Evolutionary conservation across 2,113 vertebrate species (phyloP).

Genomic region (Ancistrus triradiatus): DNA sequence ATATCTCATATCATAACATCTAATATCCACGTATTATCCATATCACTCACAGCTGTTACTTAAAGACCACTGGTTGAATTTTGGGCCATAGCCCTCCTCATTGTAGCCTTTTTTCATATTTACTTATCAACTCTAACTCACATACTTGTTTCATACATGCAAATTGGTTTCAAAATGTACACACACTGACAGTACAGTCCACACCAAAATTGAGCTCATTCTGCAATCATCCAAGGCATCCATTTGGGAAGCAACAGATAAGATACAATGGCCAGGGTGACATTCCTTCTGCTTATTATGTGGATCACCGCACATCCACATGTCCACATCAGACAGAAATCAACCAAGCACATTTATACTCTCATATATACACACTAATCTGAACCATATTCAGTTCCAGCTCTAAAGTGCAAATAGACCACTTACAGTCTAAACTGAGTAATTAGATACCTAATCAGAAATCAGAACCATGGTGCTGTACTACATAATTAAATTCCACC

Average conservation of each 20-base stretch:
- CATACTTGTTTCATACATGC: neutral
- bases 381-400: conserved; percentile 57
- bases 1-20: too few relatives aligned
- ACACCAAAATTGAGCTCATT: neutral
- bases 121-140: neutral
- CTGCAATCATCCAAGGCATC: neutral
- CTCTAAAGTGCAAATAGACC: conserved; percentile 68
- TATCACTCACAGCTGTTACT: conserved; percentile 25
- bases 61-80: conserved; percentile 19
- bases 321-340: too few relatives aligned
- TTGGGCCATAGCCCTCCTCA: neutral
- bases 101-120: neutral
- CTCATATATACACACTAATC: conserved; percentile 18
- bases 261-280: too few relatives aligned
- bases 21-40: too few relatives aligned
- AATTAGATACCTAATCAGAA: conserved; percentile 72
- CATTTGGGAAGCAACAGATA: too few relatives aligned
- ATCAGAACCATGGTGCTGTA: conserved; percentile 54
- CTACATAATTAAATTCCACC: conserved; percentile 60
- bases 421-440: conserved; percentile 73
- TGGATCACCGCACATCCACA: too few relatives aligned
- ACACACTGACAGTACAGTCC: neutral
- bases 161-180: too few relatives aligned
- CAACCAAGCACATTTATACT: conserved; percentile 8
- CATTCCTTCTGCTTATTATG: too few relatives aligned